Base-by-base conservation (phyloP, 2,113 vertebrate species). In the Sardina pilchardus region DNA sequence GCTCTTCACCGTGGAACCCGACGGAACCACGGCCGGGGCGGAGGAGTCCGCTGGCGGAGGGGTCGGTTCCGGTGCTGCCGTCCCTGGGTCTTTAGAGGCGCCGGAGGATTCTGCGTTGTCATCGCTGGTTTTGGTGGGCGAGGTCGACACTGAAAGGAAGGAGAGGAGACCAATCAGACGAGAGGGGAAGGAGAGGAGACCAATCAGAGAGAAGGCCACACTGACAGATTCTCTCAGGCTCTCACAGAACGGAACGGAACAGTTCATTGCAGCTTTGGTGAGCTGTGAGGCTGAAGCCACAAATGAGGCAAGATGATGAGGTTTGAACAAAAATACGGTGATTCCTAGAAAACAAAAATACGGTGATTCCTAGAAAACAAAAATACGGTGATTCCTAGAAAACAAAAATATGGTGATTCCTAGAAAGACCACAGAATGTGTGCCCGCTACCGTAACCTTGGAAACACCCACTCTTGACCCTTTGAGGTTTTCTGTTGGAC, bases 1-100 rank as follows among this genome's bases (percentile, higher is more conserved):
- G 63, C n/a, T 67, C 30, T 78, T 78, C 10, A 78, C 71, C 71
- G 17, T 4, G 10, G 71, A 78, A 30, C 95, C 91, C 85, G 96
- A 96, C 44, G 96, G 89, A 50, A 92, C 94, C 93, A 95, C 95
- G 89, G 88, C 90, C 26, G 95, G 92, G 39, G 89, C 78, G 87
- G 83, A 34, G 26, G 85, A n/a, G 12, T 16, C 71, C 14, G 30
- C 4, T 4, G 71, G 34, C 71, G 36, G n/a, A 6, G 63, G 30
- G n/a, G 8, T 26, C 0, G n/a, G n/a, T 2, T 67, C 63, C 7
- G 10, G 7, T 12, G 63, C 63, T n/a, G n/a, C n/a, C n/a, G n/a
- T n/a, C n/a, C n/a, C n/a, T 30, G 63, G 63, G 7, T 67, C 63
- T 30, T 67, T 67, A n/a, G 63, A 26, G 1, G 30, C 34, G 10